Base-by-base conservation (phyloP, 2,797 vertebrate genomes). In the Paramormyrops hopkinsi region DNA sequence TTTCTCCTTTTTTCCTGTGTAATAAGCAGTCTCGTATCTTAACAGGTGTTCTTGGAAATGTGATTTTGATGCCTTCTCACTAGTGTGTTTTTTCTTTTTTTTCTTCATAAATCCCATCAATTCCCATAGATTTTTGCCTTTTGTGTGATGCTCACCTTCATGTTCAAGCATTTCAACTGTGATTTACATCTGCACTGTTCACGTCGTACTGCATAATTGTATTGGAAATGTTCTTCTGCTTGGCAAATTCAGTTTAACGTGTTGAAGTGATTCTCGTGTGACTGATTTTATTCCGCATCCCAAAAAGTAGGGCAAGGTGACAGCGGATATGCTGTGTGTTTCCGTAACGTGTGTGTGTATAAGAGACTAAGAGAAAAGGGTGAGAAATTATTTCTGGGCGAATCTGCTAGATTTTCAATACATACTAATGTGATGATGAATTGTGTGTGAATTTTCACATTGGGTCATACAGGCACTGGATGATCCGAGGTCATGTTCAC, bases 241-340 rank as follows among this genome's bases (percentile, higher is more conserved):
- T 65, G 84, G 89, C 46, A 44, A 19, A 41, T 19, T 79, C 33
- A 37, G 11, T 79, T 79, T 79, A 37, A 41, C 73, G 6, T 8
- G 14, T 14, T 76, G 37, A 76, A 76, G 88, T 62, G 44, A 46
- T 86, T 73, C 44, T 46, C 12, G 12, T 41, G 69, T 54, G 19
- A 22, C 11, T 44, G 54, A 41, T 54, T 88, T 85, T 88, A 69
- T 69, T 73, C 73, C 41, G 62, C 88, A 89, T 91, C 37, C 33
- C 37, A 51, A 41, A 89, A 88, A 79, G 84, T 86, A 87, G 90
- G 88, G 79, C 89, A 90, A 89, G 90, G 89, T 91, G 89, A 89
- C 29, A 86, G 7, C 51, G 22, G 76, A 62, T 88, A 65, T 41
- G 65, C 73, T 88, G 90, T 41, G 29, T 88, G 73, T 76, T 88